Evolutionary conservation across 37 sponge, comb jelly and placozoan genomes (phyloP), one percentile per base, ranked within the genome.

Genomic region (Aplysina aerophoba): DNA sequence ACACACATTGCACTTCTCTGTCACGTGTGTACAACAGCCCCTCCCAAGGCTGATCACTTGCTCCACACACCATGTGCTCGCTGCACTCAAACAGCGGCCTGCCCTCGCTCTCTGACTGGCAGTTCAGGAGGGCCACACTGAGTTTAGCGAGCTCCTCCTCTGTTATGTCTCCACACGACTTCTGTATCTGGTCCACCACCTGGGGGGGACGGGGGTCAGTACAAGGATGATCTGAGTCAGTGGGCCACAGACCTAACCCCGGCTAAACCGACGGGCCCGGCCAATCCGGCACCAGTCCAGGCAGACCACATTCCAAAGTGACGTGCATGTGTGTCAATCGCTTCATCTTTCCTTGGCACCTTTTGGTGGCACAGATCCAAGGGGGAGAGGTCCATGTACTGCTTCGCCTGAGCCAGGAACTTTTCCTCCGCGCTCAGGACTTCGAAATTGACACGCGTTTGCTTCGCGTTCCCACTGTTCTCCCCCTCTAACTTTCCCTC

Each of bases 91-190:
- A 95, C 11, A 84, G 85, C 17, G 73, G 86, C 0, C 93, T 72
- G 15, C 89, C 89, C 56, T 95, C 93, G 0, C 89, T 69, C 73
- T 86, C 71, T 0, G 87, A 74, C 77, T 93, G 93, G 53, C 96
- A 95, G 89, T 93, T 95, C 55, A 90, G 83, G 30, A 95, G 86
- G 24, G 59, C 61, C 31, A 95, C 95, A 33, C 87, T 82, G 82
- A 95, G 58, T 73, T 95, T 95, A 6, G 90, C 95, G 24, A 92
- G 86, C 19, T 92, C 90, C 75, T 92, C 95, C 78, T 95, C 95
- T 0, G 62, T 25, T 73, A 92, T 87, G 56, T 89, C 90, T 0
- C 85, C 81, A 82, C 95, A 95, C 12, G 95, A 80, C 19, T 85
- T 55, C 11, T 74, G 63, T 58, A 93, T 55, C 33, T 58, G 21